Percentiles rank a stretch among this genome's conserved stretches.
phyloP scores from a whole-genome alignment of 37 sponge, comb jelly and placozoan genomes.

The Cliona cf. orientalis region DNA sequence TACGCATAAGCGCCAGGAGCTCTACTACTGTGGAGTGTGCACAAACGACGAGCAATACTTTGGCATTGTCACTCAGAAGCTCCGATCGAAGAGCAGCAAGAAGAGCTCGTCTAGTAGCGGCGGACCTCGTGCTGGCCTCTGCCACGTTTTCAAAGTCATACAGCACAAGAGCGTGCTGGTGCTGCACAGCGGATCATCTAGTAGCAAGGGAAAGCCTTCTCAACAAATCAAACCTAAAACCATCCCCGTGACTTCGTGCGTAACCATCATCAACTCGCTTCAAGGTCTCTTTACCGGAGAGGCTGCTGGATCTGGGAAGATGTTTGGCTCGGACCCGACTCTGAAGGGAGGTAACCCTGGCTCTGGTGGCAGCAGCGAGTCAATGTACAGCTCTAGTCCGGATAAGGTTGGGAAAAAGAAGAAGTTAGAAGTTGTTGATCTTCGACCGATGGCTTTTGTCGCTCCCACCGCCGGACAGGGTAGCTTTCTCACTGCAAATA shows the following conservation, averaged over 20 bases:
- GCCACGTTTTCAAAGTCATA: conserved; percentile 72
- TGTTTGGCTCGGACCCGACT: not conserved
- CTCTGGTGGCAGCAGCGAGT: conserved; percentile 31
- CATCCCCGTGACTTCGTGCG: conserved; percentile 36
- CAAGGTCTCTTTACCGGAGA: conserved; percentile 45
- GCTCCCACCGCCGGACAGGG: not conserved
- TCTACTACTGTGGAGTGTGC: conserved; percentile 75
- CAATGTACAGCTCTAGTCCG: not conserved
- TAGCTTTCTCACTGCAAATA: not conserved
- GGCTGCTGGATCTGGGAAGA: not conserved
- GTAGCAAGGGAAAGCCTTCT: not conserved
- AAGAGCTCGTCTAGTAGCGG: conserved; percentile 2
- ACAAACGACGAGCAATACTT: conserved; percentile 79
- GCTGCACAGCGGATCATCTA: conserved; percentile 5
- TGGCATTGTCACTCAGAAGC: conserved; percentile 62
- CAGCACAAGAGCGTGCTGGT: conserved; percentile 45
- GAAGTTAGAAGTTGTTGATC: conserved; percentile 60
- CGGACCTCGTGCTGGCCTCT: conserved; percentile 38
- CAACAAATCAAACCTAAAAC: conserved; percentile 30
- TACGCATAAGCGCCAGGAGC: conserved; percentile 54
- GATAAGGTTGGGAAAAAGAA: not conserved
- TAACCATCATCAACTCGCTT: conserved; percentile 60
- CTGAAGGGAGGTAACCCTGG: not conserved
- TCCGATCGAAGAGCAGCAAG: conserved; percentile 6
- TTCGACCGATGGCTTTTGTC: conserved; percentile 35